Conservation (phyloP, 37 sponge, comb jelly and placozoan species). For the Chondrosia reniformis region DNA sequence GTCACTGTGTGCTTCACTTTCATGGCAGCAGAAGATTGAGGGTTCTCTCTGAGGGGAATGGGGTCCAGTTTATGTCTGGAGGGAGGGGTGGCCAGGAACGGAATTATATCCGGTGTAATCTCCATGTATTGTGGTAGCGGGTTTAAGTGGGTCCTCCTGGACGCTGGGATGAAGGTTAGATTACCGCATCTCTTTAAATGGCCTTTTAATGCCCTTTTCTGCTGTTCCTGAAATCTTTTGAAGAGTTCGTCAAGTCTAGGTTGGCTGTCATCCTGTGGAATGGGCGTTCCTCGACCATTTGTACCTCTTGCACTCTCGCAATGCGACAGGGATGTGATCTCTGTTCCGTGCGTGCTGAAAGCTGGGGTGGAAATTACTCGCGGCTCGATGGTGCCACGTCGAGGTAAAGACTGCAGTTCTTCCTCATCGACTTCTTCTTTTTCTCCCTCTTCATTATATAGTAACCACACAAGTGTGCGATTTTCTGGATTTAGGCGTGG, state of each 20-base stretch:
- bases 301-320: conserved; percentile 70
- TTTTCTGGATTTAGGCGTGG: conserved; percentile 45
- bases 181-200: conserved; percentile 6
- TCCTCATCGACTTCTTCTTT: not conserved
- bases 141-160: not conserved
- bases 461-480: conserved; percentile 62
- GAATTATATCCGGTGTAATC: conserved; percentile 27
- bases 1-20: not conserved
- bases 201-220: not conserved
- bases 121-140: not conserved
- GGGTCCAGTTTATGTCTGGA: too few relatives aligned
- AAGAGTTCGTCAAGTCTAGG: conserved; percentile 46
- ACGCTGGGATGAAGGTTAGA: not conserved
- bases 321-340: conserved; percentile 40
- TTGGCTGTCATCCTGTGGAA: not conserved
- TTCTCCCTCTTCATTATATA: conserved; percentile 8
- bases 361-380: not conserved
- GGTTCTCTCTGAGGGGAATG: too few relatives aligned
- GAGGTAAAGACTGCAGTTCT: conserved; percentile 21
- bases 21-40: too few relatives aligned
- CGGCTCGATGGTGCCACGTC: conserved; percentile 29
- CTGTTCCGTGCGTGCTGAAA: not conserved
- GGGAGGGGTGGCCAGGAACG: conserved; percentile 2
- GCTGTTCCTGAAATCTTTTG: conserved; percentile 17
- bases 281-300: conserved; percentile 61